Evolutionary conservation across 1,140 invertebrate species (phyloP).

Genomic region (Trigoniulus corallinus): DNA sequence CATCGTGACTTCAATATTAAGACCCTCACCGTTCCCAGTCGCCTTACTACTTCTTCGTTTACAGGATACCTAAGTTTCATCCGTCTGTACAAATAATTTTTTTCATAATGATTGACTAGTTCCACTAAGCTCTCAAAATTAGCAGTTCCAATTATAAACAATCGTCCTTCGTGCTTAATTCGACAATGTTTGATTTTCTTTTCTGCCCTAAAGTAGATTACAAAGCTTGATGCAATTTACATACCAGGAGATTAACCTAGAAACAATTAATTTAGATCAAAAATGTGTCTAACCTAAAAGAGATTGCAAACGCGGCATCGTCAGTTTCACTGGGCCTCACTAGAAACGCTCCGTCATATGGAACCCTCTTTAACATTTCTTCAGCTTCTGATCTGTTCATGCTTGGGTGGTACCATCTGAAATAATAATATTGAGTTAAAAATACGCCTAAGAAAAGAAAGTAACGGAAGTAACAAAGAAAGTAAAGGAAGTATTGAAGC

Average conservation of each 20-base stretch:
- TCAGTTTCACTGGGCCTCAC: constrained; percentile 76
- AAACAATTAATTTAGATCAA: neutral
- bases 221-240: constrained; percentile 6
- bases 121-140: constrained; percentile 90
- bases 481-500: no score
- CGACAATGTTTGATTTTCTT: constrained; percentile 90
- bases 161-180: constrained; percentile 72
- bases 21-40: constrained; percentile 44
- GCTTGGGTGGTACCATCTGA: constrained; percentile 68
- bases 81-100: constrained; percentile 72
- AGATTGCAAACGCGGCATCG: constrained; percentile 73
- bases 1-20: no score
- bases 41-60: constrained; percentile 53
- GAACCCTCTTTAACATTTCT: constrained; percentile 61
- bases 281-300: constrained; percentile 53
- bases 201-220: constrained; percentile 47
- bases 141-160: constrained; percentile 75
- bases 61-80: constrained; percentile 73
- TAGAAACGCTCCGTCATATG: constrained; percentile 77
- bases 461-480: no score
- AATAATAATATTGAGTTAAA: no score
- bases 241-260: neutral
- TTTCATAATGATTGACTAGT: constrained; percentile 77
- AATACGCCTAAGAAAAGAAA: no score
- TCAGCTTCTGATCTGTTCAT: constrained; percentile 66